Percentiles rank a stretch among this genome's conserved stretches.
Evolutionary conservation across 2,113 vertebrate species (phyloP).

Genomic region (Pleuronectes platessa): DNA sequence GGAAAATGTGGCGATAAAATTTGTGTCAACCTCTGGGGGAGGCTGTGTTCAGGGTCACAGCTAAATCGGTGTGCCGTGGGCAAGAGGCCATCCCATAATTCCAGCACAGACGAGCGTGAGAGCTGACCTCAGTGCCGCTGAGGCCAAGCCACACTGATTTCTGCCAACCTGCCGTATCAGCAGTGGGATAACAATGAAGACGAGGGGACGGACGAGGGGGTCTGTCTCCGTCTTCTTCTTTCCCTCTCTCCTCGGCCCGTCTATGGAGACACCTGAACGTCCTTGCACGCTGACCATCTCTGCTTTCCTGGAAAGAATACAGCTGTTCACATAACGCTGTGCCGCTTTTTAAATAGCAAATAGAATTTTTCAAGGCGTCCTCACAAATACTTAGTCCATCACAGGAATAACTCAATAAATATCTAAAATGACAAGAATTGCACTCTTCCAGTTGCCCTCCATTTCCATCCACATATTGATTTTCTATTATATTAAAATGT

Average conservation of each 20-base stretch:
- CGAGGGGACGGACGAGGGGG: constrained; percentile 51
- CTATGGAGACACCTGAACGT: constrained; percentile 71
- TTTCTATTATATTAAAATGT: constrained; percentile 74
- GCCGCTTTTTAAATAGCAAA: constrained; percentile 48
- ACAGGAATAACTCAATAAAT: constrained; percentile 51
- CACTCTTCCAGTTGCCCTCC: constrained; percentile 35
- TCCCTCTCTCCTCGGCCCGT: constrained; percentile 51
- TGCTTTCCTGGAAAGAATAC: constrained; percentile 39
- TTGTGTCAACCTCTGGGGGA: constrained; percentile 86
- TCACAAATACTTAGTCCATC: constrained; percentile 31
- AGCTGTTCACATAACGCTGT: constrained; percentile 25
- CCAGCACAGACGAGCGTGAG: constrained; percentile 86
- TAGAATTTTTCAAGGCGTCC: constrained; percentile 43
- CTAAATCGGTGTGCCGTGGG: constrained; percentile 89
- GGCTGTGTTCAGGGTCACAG: constrained; percentile 87
- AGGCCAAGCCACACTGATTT: constrained; percentile 77
- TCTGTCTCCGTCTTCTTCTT: constrained; percentile 24
- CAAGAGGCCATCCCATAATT: constrained; percentile 88
- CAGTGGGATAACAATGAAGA: constrained; percentile 75
- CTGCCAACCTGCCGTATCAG: constrained; percentile 84
- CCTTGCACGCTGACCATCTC: constrained; percentile 65
- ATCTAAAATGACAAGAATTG: constrained; percentile 37
- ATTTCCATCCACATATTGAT: constrained; percentile 59
- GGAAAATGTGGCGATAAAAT: constrained; percentile 89
- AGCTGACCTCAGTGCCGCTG: constrained; percentile 84